These are phyloP conservation scores for Drosophila differens DNA, from an alignment of 2,888 invertebrate species.

Conservation along the genomic window DNA sequence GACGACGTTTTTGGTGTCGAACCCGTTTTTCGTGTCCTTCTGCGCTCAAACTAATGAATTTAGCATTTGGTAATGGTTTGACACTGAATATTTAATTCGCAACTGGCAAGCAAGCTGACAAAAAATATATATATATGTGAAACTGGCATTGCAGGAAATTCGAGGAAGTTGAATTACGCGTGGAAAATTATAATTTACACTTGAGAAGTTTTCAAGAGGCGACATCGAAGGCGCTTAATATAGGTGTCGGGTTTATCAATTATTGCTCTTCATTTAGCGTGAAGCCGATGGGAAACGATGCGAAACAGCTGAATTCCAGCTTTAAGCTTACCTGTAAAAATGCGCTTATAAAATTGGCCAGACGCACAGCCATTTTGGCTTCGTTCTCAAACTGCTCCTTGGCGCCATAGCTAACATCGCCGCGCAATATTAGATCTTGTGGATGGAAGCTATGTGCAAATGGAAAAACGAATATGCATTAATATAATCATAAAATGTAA, in stretches of 20 bases:
- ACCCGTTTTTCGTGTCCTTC: constrained; percentile 83
- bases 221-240: constrained; percentile 78
- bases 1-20: constrained; percentile 71
- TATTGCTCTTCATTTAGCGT: constrained; percentile 80
- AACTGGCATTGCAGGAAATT: constrained; percentile 82
- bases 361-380: constrained; percentile 97
- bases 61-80: constrained; percentile 81
- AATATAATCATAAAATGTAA: neutral
- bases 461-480: neutral
- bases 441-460: constrained; percentile 87
- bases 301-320: constrained; percentile 23
- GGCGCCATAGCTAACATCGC: constrained; percentile 94
- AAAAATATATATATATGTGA: constrained; percentile 35
- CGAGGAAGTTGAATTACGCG: constrained; percentile 84
- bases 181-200: constrained; percentile 84
- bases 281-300: constrained; percentile 68
- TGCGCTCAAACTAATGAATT: constrained; percentile 81
- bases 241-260: constrained; percentile 81
- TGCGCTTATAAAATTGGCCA: constrained; percentile 98
- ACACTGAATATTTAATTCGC: constrained; percentile 84
- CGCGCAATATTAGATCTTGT: constrained; percentile 91
- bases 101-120: constrained; percentile 34
- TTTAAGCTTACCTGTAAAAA: constrained; percentile 91
- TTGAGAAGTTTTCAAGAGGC: constrained; percentile 82
- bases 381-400: constrained; percentile 96